These are phyloP conservation scores for Idaea dimidiata DNA, from an alignment of 2,888 invertebrate species.

Conservation along the genomic window DNA sequence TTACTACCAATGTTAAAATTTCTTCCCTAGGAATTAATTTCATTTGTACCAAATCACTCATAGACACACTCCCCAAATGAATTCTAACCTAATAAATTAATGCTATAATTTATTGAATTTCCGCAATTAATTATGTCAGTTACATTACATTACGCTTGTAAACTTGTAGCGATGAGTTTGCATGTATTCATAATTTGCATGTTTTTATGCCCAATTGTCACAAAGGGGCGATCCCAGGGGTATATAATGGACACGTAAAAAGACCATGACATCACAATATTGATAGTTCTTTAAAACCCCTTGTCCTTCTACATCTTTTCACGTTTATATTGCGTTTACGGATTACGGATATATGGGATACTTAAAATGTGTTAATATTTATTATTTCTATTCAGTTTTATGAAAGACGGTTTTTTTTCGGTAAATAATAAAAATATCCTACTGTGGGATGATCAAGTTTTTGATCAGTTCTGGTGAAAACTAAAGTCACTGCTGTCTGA, in stretches of 20 bases:
- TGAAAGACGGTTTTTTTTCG: neutral
- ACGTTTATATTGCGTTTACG: neutral
- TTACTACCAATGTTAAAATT: too few species aligned
- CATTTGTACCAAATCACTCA: neutral
- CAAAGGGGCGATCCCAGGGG: neutral
- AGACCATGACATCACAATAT: constrained; percentile 4
- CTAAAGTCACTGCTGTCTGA: too few species aligned
- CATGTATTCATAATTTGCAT: constrained; percentile 1
- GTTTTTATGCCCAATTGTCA: neutral
- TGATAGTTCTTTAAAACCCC: neutral
- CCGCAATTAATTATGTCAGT: neutral
- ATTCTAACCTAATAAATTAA: neutral
- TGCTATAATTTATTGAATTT: neutral
- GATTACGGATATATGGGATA: too few species aligned
- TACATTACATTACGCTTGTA: neutral
- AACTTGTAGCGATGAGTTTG: neutral
- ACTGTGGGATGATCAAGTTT: neutral
- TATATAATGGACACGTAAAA: neutral
- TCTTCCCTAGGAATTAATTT: neutral
- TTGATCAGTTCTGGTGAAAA: neutral
- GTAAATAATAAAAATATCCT: neutral
- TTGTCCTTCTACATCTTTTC: neutral
- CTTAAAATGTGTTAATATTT: neutral
- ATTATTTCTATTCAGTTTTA: neutral
- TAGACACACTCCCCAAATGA: neutral